Evolutionary conservation across 2,797 vertebrate species (phyloP).

Genomic region (Enteromius argenteus): DNA sequence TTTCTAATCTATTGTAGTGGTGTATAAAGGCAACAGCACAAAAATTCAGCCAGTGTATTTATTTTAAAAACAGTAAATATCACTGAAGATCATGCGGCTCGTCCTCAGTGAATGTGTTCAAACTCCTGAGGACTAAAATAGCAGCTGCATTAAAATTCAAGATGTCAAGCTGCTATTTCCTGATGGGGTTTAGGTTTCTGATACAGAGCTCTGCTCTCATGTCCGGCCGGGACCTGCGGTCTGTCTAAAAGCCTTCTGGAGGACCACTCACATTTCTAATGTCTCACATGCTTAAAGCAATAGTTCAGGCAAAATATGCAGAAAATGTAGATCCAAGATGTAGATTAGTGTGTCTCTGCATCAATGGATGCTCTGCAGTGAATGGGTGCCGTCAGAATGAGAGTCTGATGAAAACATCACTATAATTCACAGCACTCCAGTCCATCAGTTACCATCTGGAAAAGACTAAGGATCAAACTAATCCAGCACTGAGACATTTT

Average conservation of each 20-base stretch:
- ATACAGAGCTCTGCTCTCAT: neutral
- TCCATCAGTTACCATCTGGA: neutral
- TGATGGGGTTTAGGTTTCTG: slow-evolving; percentile 11
- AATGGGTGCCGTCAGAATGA: neutral
- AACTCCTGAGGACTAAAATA: slow-evolving; percentile 16
- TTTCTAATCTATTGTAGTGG: too few relatives aligned
- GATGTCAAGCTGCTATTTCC: slow-evolving; percentile 47
- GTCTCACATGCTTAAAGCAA: neutral
- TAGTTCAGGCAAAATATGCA: neutral
- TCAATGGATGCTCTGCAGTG: neutral
- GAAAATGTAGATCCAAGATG: neutral
- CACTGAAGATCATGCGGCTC: neutral
- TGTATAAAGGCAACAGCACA: too few relatives aligned
- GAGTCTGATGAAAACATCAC: neutral
- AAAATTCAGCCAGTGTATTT: too few relatives aligned
- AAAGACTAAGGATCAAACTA: neutral
- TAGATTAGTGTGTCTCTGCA: neutral
- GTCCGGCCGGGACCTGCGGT: neutral
- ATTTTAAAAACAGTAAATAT: neutral
- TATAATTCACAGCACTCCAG: neutral
- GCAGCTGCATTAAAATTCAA: slow-evolving; percentile 20
- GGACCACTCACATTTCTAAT: neutral
- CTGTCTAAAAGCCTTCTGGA: neutral
- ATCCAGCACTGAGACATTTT: too few relatives aligned
- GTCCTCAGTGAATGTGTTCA: neutral